Evolutionary conservation across 2,888 invertebrate genomes (phyloP), one percentile per base, ranked within the genome.

Genomic region (Seira sanloemensis): DNA sequence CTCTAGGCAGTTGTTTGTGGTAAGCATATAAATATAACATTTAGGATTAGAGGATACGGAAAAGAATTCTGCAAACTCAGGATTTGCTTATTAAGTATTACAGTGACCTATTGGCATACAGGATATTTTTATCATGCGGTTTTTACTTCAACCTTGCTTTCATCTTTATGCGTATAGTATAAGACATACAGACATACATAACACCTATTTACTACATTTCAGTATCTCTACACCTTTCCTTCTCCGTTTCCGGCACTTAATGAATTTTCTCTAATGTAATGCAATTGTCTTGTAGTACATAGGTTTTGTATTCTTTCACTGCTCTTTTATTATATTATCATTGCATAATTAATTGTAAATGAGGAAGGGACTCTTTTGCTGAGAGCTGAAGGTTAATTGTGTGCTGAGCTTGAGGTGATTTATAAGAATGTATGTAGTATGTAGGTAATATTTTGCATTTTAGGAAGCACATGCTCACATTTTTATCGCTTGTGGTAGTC

Each of bases 131-230:
- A 58, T 58, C 58, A 58, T 5, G 7, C 18, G 2, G 58, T 58
- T 58, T 58, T 58, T 58, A 58, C 58, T 58, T 58, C n/a, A 58
- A 58, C 58, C 58, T 58, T 58, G 58, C 58, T 58, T 58, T 58
- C 58, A 58, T 58, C 58, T 58, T 58, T 58, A 58, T 58, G n/a
- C 58, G n/a, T 58, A 58, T 9, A 4, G 37, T 12, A 37, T 37
- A n/a, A n/a, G n/a, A n/a, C n/a, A n/a, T n/a, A n/a, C n/a, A n/a
- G n/a, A n/a, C n/a, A n/a, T n/a, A n/a, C 37, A 37, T 37, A 4
- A 37, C 37, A 12, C 37, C 12, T 16, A 58, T 16, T 58, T n/a
- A n/a, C n/a, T n/a, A 4, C 58, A 58, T 58, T 37, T 58, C 58
- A n/a, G 37, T 12, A 37, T 58, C 7, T 58, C 58, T 18, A 58